Percentiles rank a stretch among this genome's conserved stretches.
Conservation (phyloP, 2,113 vertebrate species). For the Pteruthius melanotis region DNA sequence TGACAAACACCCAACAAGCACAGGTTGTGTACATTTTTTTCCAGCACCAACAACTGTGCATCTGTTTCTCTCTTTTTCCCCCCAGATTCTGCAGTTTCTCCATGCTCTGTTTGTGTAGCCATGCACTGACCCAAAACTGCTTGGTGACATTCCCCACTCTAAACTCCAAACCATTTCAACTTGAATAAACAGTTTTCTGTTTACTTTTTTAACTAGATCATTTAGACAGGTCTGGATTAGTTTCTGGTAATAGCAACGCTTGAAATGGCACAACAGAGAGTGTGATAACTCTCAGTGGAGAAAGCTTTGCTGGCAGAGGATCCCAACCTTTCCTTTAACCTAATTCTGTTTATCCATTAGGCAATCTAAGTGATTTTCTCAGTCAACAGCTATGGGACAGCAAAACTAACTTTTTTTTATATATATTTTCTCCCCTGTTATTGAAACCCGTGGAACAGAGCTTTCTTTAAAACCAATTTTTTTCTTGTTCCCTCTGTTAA, state of each 20-base stretch:
- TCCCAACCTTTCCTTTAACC: neutral
- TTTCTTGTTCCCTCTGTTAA: neutral
- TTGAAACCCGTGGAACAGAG: neutral
- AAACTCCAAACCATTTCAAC: neutral
- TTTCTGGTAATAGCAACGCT: neutral
- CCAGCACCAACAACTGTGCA: rapidly evolving
- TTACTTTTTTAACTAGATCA: neutral
- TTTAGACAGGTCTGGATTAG: neutral
- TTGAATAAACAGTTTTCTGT: neutral
- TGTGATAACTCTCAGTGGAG: neutral
- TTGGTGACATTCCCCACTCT: neutral
- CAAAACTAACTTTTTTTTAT: neutral
- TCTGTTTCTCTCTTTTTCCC: neutral
- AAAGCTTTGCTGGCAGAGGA: neutral
- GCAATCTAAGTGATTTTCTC: neutral
- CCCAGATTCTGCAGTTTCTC: neutral
- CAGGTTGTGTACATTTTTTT: neutral
- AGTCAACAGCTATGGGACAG: neutral
- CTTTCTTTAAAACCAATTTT: neutral
- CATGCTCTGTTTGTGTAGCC: neutral
- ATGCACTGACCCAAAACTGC: neutral
- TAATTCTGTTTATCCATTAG: neutral
- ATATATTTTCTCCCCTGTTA: neutral
- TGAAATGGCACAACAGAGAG: neutral
- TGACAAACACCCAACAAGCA: rapidly evolving